These are phyloP conservation scores for Sesia bembeciformis DNA, from an alignment of 2,888 invertebrate genomes.

Conservation along the genomic window DNA sequence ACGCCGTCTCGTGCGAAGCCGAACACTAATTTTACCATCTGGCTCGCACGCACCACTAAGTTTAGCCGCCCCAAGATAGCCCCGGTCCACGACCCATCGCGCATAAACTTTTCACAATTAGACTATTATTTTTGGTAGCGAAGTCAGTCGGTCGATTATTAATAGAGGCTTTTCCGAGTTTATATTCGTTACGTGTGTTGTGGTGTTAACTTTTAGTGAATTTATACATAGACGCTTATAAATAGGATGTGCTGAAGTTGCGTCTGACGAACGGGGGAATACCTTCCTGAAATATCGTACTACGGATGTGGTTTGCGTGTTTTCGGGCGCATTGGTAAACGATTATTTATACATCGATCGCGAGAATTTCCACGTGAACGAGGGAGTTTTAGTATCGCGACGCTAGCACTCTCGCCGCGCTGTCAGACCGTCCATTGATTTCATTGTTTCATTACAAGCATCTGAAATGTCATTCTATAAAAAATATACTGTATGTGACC, in stretches of 20 bases:
- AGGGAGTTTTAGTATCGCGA: too few relatives aligned
- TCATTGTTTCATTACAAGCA: not conserved
- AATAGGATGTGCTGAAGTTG: conserved; percentile 74
- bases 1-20: conserved; percentile 62
- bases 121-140: conserved; percentile 77
- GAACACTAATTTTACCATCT: conserved; percentile 68
- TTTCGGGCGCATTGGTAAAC: conserved; percentile 73
- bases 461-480: too few relatives aligned
- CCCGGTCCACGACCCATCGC: conserved; percentile 74
- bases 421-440: not conserved
- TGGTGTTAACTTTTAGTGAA: conserved; percentile 75
- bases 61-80: conserved; percentile 76
- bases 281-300: conserved; percentile 76
- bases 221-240: conserved; percentile 76
- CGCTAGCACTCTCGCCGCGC: not conserved
- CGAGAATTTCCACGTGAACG: conserved; percentile 28
- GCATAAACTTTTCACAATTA: conserved; percentile 76
- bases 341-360: conserved; percentile 72
- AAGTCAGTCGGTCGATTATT: conserved; percentile 76
- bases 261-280: conserved; percentile 75
- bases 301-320: conserved; percentile 69
- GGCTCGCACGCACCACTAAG: conserved; percentile 73
- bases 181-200: conserved; percentile 75
- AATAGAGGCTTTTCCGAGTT: conserved; percentile 76
- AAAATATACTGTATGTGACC: too few relatives aligned